Percentiles rank a stretch among this genome's conserved stretches.
These are phyloP conservation scores for Cecropterus lyciades DNA, from an alignment of 1,140 invertebrate species.

Conservation along the genomic window DNA sequence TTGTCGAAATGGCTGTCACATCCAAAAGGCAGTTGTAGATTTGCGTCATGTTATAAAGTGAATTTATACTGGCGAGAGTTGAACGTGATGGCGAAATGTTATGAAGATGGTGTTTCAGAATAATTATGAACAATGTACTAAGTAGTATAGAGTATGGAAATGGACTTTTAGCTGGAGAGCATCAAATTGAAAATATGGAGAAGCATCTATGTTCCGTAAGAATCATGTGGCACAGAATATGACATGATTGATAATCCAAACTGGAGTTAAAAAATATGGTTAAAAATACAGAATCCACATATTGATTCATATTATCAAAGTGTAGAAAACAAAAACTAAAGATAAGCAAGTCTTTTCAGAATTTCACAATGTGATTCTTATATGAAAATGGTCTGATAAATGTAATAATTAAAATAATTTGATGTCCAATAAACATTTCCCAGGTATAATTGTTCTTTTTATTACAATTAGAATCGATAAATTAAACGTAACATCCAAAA, in stretches of 20 bases:
- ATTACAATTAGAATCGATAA: no score
- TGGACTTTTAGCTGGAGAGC: slow-evolving; percentile 10
- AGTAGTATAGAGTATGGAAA: slow-evolving; percentile 20
- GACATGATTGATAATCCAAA: background rate
- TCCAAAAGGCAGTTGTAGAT: slow-evolving; percentile 16
- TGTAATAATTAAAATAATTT: slow-evolving; percentile 58
- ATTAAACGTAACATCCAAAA: no score
- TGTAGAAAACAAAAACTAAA: slow-evolving; percentile 2
- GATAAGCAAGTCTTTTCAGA: slow-evolving; percentile 6
- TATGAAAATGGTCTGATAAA: slow-evolving; percentile 44
- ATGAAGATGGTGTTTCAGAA: slow-evolving; percentile 14
- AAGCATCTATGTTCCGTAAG: background rate
- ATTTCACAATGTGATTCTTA: slow-evolving; percentile 28
- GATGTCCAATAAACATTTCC: slow-evolving; percentile 75
- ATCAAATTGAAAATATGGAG: slow-evolving; percentile 9
- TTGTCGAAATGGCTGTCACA: slow-evolving; percentile 12
- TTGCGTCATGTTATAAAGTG: slow-evolving; percentile 1
- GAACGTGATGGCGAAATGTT: background rate
- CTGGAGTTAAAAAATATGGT: slow-evolving; percentile 7
- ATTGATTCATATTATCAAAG: slow-evolving; percentile 13
- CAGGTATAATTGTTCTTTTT: slow-evolving; percentile 10
- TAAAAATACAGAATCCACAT: background rate
- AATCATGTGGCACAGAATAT: background rate
- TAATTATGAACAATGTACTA: slow-evolving; percentile 24
- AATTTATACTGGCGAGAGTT: slow-evolving; percentile 1